Conservation (phyloP, 2,113 vertebrate genomes). For the Trinectes maculatus region DNA sequence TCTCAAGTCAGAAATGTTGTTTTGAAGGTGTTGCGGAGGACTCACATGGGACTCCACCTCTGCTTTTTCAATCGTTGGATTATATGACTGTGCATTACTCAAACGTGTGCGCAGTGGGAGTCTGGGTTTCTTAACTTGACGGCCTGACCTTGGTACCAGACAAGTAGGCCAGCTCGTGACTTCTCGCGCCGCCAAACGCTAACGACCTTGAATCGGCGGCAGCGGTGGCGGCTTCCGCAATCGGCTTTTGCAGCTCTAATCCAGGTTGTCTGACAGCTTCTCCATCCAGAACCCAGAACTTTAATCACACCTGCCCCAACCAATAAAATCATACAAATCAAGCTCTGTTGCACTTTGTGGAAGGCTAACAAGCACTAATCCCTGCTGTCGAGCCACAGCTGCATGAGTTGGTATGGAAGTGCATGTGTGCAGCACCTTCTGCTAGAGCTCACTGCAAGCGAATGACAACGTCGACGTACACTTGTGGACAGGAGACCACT, state of each 20-base stretch:
- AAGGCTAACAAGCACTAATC: slow-evolving; percentile 72
- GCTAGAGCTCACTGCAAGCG: slow-evolving; percentile 42
- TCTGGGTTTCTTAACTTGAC: slow-evolving; percentile 47
- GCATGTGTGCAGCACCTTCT: slow-evolving; percentile 68
- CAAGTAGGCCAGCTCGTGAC: slow-evolving; percentile 18
- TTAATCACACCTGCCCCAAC: slow-evolving; percentile 57
- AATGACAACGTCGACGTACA: slow-evolving; percentile 32
- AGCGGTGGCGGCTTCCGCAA: slow-evolving; percentile 36
- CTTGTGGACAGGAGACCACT: slow-evolving; percentile 8
- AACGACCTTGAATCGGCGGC: slow-evolving; percentile 36
- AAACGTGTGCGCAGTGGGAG: slow-evolving; percentile 34
- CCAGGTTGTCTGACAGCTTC: slow-evolving; percentile 43
- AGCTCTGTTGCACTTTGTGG: slow-evolving; percentile 44
- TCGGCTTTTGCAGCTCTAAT: slow-evolving; percentile 48
- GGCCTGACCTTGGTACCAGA: slow-evolving; percentile 40
- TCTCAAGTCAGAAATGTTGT: slow-evolving; percentile 61
- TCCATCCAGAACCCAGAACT: slow-evolving; percentile 41
- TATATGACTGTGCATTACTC: slow-evolving; percentile 48
- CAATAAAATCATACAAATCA: slow-evolving; percentile 46
- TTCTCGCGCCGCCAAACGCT: slow-evolving; percentile 37
- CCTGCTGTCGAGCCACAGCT: slow-evolving; percentile 54
- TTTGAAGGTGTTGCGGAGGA: slow-evolving; percentile 57
- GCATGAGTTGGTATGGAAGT: slow-evolving; percentile 71
- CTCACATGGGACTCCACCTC: slow-evolving; percentile 49
- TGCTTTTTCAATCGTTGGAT: slow-evolving; percentile 49